Percentiles rank a stretch among this genome's conserved stretches.
Evolutionary conservation across 1,140 invertebrate species (phyloP).

Genomic region (Drosophila insularis): DNA sequence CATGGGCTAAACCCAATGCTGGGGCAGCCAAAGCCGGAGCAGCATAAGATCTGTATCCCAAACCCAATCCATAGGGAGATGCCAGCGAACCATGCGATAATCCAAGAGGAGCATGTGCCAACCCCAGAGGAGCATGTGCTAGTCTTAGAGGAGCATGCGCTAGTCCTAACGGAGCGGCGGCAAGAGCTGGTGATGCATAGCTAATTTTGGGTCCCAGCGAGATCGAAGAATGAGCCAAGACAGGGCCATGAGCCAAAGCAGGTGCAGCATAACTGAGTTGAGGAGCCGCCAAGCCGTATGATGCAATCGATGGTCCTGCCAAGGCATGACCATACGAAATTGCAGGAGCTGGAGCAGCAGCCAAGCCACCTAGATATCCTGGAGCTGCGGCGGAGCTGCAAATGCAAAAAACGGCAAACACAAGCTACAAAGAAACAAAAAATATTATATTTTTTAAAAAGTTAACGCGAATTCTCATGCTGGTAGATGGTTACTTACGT

Average conservation of each 20-base stretch:
- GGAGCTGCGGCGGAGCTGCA: constrained; percentile 72
- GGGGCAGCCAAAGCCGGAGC: constrained; percentile 27
- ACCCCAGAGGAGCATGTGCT: neutral
- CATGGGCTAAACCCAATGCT: constrained; percentile 50
- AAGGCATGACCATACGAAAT: constrained; percentile 41
- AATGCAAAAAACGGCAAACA: constrained; percentile 60
- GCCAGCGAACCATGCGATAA: constrained; percentile 48
- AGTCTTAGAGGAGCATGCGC: constrained; percentile 38
- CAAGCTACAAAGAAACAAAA: constrained; percentile 35
- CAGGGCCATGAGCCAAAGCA: constrained; percentile 42
- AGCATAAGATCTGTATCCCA: constrained; percentile 31
- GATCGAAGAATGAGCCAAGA: constrained; percentile 40
- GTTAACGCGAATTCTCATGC: too few species aligned
- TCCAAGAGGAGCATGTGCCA: constrained; percentile 50
- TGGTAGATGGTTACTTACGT: constrained; percentile 48
- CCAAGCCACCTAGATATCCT: constrained; percentile 64
- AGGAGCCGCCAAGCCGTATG: constrained; percentile 49
- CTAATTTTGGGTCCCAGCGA: constrained; percentile 36
- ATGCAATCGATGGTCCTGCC: constrained; percentile 39
- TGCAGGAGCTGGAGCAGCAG: constrained; percentile 51
- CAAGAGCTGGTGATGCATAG: constrained; percentile 23
- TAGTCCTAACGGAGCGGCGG: constrained; percentile 3
- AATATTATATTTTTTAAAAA: neutral
- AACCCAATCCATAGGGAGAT: constrained; percentile 27
- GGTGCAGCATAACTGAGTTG: constrained; percentile 34